Percentiles rank a stretch among this genome's conserved stretches.
These are phyloP conservation scores for Spea hammondii DNA, from an alignment of 2,797 vertebrate species.

Conservation along the genomic window DNA sequence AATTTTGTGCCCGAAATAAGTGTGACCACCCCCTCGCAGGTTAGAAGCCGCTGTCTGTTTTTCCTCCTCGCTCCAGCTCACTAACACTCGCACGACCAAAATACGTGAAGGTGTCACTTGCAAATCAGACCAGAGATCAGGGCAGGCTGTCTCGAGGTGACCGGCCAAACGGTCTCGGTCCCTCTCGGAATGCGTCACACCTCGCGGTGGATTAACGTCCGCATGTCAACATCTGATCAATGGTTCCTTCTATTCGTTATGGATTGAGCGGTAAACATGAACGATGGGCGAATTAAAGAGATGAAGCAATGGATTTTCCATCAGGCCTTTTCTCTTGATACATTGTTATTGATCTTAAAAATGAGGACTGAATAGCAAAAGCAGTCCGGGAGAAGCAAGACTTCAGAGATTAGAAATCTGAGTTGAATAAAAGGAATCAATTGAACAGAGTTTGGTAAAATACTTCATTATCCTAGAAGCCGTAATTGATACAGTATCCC, in stretches of 20 bases:
- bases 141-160: not conserved
- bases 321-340: too few relatives aligned
- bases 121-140: not conserved
- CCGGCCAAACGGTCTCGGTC: too few relatives aligned
- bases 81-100: constrained; percentile 47
- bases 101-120: constrained; percentile 55
- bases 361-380: not conserved
- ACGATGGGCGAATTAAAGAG: not conserved
- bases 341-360: not conserved
- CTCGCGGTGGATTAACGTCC: too few relatives aligned
- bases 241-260: not conserved
- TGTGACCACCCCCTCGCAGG: constrained; percentile 95
- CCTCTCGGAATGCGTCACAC: too few relatives aligned
- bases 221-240: too few relatives aligned
- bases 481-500: too few relatives aligned
- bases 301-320: not conserved
- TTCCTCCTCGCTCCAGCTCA: constrained; percentile 49
- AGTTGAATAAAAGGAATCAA: too few relatives aligned
- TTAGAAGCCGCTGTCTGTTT: constrained; percentile 70
- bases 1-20: constrained; percentile 91
- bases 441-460: too few relatives aligned
- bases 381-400: too few relatives aligned
- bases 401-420: too few relatives aligned
- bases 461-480: too few relatives aligned
- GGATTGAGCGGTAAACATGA: not conserved